A percentile compares a stretch with the other conserved stretches of the same genome.
Conservation (phyloP, 2,888 invertebrate genomes). For the Tupiocoris notatus region DNA sequence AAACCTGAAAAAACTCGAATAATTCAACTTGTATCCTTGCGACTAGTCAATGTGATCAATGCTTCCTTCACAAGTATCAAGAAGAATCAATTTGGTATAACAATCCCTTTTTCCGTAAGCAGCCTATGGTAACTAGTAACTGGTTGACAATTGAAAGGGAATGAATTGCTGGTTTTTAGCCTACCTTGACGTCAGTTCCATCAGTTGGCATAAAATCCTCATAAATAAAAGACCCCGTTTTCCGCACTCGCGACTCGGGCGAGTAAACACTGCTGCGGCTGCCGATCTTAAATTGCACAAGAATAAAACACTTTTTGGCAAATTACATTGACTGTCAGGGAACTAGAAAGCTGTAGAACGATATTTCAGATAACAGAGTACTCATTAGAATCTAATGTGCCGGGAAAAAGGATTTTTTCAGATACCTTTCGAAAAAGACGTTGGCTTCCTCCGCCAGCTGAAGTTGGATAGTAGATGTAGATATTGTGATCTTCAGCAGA, state of each 20-base stretch:
- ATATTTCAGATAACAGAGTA: no score
- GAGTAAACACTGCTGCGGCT: conserved; percentile 98
- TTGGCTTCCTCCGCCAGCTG: conserved; percentile 97
- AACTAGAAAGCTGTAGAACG: no score
- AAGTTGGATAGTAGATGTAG: conserved; percentile 98
- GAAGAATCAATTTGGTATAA: no score
- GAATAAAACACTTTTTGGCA: not conserved
- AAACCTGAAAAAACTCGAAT: conserved; percentile 66
- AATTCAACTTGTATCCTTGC: no score
- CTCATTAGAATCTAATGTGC: no score
- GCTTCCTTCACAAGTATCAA: no score
- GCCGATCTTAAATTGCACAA: conserved; percentile 70
- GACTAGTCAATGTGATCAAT: no score
- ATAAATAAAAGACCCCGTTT: conserved; percentile 97
- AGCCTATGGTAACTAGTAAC: no score
- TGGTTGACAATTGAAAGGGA: no score
- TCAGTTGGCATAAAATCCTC: conserved; percentile 99
- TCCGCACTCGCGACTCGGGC: conserved; percentile 91
- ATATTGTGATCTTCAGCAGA: conserved; percentile 99
- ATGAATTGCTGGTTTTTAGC: no score
- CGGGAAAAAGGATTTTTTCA: not conserved
- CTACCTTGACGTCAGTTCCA: conserved; percentile 74
- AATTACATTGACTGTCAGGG: not conserved
- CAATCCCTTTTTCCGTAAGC: no score
- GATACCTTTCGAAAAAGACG: conserved; percentile 92